phyloP scores from a whole-genome alignment of 2,888 invertebrate species.

The Malthinus flaveolus region DNA sequence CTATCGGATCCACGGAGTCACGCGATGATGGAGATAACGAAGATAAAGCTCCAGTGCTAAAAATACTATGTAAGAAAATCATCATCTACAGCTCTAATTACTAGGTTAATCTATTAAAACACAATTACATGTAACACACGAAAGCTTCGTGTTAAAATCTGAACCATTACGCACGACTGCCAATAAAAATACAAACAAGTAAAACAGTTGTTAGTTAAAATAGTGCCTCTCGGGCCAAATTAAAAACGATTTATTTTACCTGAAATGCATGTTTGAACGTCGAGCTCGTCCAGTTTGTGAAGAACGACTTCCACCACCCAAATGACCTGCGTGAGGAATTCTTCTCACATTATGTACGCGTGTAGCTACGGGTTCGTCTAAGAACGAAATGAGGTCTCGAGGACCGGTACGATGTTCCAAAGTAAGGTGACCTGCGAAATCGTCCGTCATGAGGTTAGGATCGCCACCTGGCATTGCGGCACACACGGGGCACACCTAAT shows the following conservation, averaged over 20 bases:
- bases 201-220: neutral
- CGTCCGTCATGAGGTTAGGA: constrained; percentile 96
- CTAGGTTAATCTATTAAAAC: neutral
- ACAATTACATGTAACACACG: neutral
- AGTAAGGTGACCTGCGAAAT: constrained; percentile 94
- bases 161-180: neutral
- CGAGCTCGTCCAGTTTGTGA: constrained; percentile 65
- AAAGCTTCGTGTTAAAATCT: neutral
- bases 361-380: constrained; percentile 87
- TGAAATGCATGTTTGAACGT: constrained; percentile 93
- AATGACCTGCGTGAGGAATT: constrained; percentile 48
- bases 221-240: neutral
- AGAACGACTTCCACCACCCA: constrained; percentile 53
- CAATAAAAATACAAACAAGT: neutral
- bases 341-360: constrained; percentile 54
- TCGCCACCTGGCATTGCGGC: constrained; percentile 96
- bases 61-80: constrained; percentile 46
- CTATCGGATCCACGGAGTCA: constrained; percentile 95
- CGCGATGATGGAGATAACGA: constrained; percentile 86
- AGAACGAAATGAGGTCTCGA: constrained; percentile 89
- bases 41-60: constrained; percentile 82
- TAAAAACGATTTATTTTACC: too few relatives aligned
- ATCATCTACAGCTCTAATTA: neutral
- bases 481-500: constrained; percentile 93
- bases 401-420: constrained; percentile 83